Base-by-base conservation (phyloP, 2,888 invertebrate species). In the Sphecodes monilicornis region DNA sequence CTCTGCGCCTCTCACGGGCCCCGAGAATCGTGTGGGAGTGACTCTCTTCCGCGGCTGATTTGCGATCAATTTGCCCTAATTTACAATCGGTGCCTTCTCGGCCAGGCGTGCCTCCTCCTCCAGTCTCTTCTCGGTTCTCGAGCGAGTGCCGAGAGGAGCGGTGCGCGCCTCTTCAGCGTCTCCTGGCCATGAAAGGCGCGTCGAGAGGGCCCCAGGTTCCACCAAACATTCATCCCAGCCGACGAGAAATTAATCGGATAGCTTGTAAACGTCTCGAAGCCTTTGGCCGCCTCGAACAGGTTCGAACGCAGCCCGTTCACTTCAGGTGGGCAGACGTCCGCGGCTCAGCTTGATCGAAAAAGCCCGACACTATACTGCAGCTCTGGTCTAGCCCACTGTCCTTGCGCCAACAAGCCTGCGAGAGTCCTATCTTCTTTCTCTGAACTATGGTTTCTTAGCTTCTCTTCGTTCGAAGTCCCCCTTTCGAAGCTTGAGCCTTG, bases 31-130 rank as follows among this genome's bases (percentile, higher is more conserved):
- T 86, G 90, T 90, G 85, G 90, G 88, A 85, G 89, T 85, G 76
- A 82, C 82, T 80, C 82, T 80, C 87, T 83, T 84, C 82, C 72
- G 82, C 86, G 88, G 87, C 92, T 93, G 93, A 94, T 94, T 94
- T 94, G 94, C 93, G 93, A 94, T 94, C 93, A 93, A 94, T 93
- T 94, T 94, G 94, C 93, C 92, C 93, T 94, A 94, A 94, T 94
- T 94, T 94, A 94, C 93, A 94, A 93, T 93, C 92, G 91, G 88
- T 91, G 79, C 78, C 80, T 71, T 78, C 78, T 50, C 50, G 81
- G 80, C 69, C 66, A 18, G 29, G 76, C 68, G 77, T 16, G 50
- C 50, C 50, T 50, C 50, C 50, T 50, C 22, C 50, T 50, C 26
- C 57, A 26, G 26, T 60, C 57, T 60, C 57, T 60, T 26, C 26